Evolutionary conservation across 2,797 vertebrate genomes (phyloP).

Genomic region (Tenualosa thibaudeaui): DNA sequence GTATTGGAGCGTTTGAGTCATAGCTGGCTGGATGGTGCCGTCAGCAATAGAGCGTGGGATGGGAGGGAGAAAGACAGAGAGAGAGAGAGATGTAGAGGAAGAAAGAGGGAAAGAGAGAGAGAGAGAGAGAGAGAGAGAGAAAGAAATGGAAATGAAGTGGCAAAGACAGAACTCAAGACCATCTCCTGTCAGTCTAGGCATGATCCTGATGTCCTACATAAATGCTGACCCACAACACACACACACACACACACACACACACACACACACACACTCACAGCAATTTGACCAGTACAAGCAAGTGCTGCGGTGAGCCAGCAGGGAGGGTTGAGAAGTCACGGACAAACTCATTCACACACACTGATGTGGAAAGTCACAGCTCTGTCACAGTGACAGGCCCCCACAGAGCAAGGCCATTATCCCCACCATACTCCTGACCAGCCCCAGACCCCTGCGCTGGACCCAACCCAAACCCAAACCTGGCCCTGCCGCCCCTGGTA

Average conservation of each 20-base stretch:
- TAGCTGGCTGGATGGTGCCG: background rate
- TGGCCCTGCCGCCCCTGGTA: no score
- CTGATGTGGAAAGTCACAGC: constrained; percentile 9
- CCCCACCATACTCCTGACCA: background rate
- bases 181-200: background rate
- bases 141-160: background rate
- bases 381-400: background rate
- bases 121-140: background rate
- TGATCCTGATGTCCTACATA: background rate
- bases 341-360: constrained; percentile 4
- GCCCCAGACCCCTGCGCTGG: no score
- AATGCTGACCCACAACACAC: background rate
- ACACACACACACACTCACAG: background rate
- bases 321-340: background rate
- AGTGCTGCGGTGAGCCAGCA: background rate
- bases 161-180: background rate
- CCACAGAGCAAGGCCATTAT: background rate
- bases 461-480: no score
- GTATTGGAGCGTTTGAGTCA: background rate
- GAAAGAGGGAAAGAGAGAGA: no score
- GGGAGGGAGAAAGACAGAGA: background rate
- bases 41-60: background rate
- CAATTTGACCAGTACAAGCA: background rate
- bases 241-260: background rate
- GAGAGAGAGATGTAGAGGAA: background rate